Evolutionary conservation across 2,797 vertebrate species (phyloP).

Genomic region (Menidia menidia): DNA sequence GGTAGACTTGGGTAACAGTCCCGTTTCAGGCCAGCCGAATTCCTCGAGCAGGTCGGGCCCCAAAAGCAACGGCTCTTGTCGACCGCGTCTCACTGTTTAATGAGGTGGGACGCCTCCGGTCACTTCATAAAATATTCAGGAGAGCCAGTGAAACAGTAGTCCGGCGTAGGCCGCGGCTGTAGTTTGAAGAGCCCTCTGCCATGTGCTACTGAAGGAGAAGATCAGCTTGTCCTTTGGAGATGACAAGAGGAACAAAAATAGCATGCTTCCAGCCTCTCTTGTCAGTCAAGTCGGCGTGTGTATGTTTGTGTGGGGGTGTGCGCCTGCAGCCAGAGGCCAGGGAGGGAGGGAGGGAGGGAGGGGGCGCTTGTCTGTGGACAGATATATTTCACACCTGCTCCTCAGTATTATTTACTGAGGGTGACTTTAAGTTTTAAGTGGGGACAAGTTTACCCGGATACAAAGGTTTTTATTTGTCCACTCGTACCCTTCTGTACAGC

Average conservation of each 20-base stretch:
- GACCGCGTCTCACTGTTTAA: conserved; percentile 4
- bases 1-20: conserved; percentile 1
- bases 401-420: conserved; percentile 61
- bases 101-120: conserved; percentile 3
- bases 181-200: conserved; percentile 55
- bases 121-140: conserved; percentile 16
- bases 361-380: conserved; percentile 56
- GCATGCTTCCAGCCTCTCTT: conserved; percentile 76
- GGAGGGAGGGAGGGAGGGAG: conserved; percentile 43
- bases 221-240: conserved; percentile 79
- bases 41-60: not conserved
- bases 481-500: conserved; percentile 27
- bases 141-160: conserved; percentile 30
- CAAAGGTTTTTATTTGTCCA: conserved; percentile 43
- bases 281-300: conserved; percentile 79
- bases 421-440: conserved; percentile 60
- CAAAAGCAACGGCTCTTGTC: conserved; percentile 10
- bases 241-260: conserved; percentile 83
- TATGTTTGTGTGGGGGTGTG: conserved; percentile 64
- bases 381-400: conserved; percentile 80
- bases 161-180: conserved; percentile 37
- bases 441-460: conserved; percentile 58
- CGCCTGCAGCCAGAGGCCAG: conserved; percentile 35
- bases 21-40: not conserved
- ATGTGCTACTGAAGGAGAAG: conserved; percentile 77